Conservation (phyloP, 1,140 invertebrate species). For the Proales similis region DNA sequence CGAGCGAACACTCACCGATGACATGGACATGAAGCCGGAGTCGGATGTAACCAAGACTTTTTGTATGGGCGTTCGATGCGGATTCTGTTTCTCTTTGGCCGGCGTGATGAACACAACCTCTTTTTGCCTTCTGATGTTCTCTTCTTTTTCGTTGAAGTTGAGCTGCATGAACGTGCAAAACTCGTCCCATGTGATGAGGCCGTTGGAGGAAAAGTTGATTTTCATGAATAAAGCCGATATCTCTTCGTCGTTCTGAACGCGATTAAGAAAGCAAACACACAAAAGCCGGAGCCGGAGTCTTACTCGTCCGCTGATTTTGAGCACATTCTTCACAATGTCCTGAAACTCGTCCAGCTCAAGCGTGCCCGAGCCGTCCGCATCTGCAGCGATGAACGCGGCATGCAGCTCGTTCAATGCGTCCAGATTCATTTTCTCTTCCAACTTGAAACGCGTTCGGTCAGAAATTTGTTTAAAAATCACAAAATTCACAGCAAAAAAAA, state of each 20-base stretch:
- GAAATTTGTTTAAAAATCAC: no score
- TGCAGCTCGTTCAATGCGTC: slow-evolving; percentile 49
- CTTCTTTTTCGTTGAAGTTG: slow-evolving; percentile 52
- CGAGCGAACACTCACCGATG: slow-evolving; percentile 42
- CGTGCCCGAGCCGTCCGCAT: slow-evolving; percentile 46
- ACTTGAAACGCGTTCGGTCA: no score
- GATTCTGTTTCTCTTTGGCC: slow-evolving; percentile 46
- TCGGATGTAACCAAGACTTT: slow-evolving; percentile 47
- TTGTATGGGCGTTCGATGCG: slow-evolving; percentile 48
- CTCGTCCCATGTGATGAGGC: slow-evolving; percentile 51
- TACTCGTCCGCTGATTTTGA: slow-evolving; percentile 26
- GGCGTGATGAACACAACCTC: slow-evolving; percentile 50
- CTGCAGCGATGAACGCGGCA: slow-evolving; percentile 46
- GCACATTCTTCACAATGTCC: slow-evolving; percentile 42
- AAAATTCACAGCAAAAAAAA: no score
- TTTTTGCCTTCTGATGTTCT: slow-evolving; percentile 43
- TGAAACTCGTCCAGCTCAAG: slow-evolving; percentile 50
- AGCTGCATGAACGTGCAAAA: slow-evolving; percentile 55
- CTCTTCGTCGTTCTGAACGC: slow-evolving; percentile 43
- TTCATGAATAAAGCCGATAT: slow-evolving; percentile 52
- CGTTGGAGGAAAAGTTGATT: slow-evolving; percentile 52
- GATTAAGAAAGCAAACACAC: not conserved
- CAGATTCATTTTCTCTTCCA: slow-evolving; percentile 51
- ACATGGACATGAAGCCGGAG: slow-evolving; percentile 49
- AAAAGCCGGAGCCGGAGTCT: not conserved